These are phyloP conservation scores for Diachasmimorpha longicaudata DNA, from an alignment of 1,140 invertebrate species.

Conservation along the genomic window DNA sequence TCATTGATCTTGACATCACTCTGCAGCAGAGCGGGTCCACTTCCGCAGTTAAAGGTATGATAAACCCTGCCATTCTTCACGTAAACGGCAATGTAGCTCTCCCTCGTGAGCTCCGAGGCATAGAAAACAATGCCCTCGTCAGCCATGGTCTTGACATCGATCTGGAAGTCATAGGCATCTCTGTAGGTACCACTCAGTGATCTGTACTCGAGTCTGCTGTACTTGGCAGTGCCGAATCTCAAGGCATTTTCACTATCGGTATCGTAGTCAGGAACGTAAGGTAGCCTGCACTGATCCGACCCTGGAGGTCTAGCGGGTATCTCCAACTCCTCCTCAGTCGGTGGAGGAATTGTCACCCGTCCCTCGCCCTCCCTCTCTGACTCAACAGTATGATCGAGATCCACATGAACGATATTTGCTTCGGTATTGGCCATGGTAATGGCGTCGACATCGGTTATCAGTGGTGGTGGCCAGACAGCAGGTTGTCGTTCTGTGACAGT, in stretches of 20 bases:
- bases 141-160: conserved; percentile 82
- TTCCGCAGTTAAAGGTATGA: conserved; percentile 78
- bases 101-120: conserved; percentile 70
- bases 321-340: conserved; percentile 18
- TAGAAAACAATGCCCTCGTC: conserved; percentile 88
- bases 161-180: conserved; percentile 75
- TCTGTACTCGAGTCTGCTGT: conserved; percentile 77
- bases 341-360: conserved; percentile 18
- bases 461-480: conserved; percentile 30
- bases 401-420: conserved; percentile 43
- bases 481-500: conserved; percentile 26
- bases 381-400: conserved; percentile 30
- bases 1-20: conserved; percentile 74
- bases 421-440: conserved; percentile 39
- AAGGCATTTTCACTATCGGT: conserved; percentile 52
- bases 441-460: conserved; percentile 37
- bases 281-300: conserved; percentile 50
- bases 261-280: conserved; percentile 52
- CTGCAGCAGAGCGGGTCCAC: conserved; percentile 68
- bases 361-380: conserved; percentile 29
- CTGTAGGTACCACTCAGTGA: conserved; percentile 68
- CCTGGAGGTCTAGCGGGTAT: conserved; percentile 16
- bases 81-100: conserved; percentile 82
- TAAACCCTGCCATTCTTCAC: conserved; percentile 78
- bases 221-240: conserved; percentile 68